These are phyloP conservation scores for Pemphigus obesinymphae DNA, from an alignment of 1,140 invertebrate genomes.

Conservation along the genomic window DNA sequence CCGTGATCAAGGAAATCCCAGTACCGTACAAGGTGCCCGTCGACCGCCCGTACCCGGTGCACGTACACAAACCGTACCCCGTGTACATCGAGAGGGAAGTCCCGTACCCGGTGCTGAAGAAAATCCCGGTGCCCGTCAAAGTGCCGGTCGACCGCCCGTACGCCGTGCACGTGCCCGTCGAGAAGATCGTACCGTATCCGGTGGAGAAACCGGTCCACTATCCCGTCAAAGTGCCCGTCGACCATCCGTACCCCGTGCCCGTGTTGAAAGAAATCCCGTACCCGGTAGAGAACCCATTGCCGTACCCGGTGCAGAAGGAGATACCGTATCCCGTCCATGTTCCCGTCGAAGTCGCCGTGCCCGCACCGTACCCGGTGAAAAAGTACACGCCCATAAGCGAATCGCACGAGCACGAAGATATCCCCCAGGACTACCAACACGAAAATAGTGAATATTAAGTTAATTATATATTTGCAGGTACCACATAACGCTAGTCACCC, in stretches of 20 bases:
- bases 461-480: no score
- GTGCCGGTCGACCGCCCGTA: constrained; percentile 46
- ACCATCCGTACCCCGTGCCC: constrained; percentile 49
- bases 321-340: constrained; percentile 65
- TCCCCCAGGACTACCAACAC: no score
- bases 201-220: constrained; percentile 51
- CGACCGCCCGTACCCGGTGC: constrained; percentile 54
- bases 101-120: constrained; percentile 54
- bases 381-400: no score
- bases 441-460: no score
- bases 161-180: constrained; percentile 45
- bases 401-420: no score
- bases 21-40: constrained; percentile 57
- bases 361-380: constrained; percentile 56
- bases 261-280: constrained; percentile 59
- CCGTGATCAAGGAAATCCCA: constrained; percentile 67
- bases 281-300: constrained; percentile 48
- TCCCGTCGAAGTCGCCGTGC: constrained; percentile 52
- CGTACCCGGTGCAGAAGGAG: constrained; percentile 67
- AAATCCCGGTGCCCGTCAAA: constrained; percentile 45
- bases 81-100: constrained; percentile 62
- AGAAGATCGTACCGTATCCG: constrained; percentile 40
- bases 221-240: constrained; percentile 66
- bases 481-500: no score
- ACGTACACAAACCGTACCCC: constrained; percentile 59